Percentiles rank a stretch among this genome's conserved stretches.
Conservation (phyloP, 2,888 invertebrate species). For the Diabrotica balteata region DNA sequence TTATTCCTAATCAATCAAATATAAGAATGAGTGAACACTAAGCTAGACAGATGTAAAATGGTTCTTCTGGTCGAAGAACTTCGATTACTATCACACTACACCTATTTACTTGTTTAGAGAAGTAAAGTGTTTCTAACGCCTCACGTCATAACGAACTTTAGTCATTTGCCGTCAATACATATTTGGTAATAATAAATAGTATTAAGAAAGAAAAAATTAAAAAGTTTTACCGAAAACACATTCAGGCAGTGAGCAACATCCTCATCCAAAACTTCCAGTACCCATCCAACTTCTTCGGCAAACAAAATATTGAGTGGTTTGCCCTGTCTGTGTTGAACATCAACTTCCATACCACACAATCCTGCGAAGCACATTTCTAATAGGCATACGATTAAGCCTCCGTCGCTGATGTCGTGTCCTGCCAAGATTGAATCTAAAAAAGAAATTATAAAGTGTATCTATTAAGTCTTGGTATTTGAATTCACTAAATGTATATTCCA, state of each 20-base stretch:
- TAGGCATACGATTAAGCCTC: constrained; percentile 88
- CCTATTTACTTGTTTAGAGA: no score
- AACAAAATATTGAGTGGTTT: constrained; percentile 75
- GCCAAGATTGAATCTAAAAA: constrained; percentile 67
- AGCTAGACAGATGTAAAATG: no score
- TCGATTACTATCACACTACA: no score
- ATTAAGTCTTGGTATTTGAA: no score
- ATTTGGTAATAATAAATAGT: not conserved
- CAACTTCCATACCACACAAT: constrained; percentile 76
- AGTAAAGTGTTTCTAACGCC: no score
- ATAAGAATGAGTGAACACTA: no score
- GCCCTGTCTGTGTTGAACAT: constrained; percentile 66
- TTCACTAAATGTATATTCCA: no score
- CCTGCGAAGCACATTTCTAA: constrained; percentile 98
- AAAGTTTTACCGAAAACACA: constrained; percentile 63
- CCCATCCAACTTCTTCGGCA: constrained; percentile 86
- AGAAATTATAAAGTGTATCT: no score
- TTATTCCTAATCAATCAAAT: no score
- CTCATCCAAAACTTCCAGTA: constrained; percentile 73
- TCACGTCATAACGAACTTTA: no score
- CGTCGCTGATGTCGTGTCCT: constrained; percentile 97
- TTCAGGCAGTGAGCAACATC: constrained; percentile 67
- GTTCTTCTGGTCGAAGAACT: no score
- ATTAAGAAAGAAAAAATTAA: not conserved
- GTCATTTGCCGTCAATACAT: no score